A percentile compares a stretch with the other conserved stretches of the same genome.
These are phyloP conservation scores for Pammene fasciana DNA, from an alignment of 2,888 invertebrate genomes.

Conservation along the genomic window DNA sequence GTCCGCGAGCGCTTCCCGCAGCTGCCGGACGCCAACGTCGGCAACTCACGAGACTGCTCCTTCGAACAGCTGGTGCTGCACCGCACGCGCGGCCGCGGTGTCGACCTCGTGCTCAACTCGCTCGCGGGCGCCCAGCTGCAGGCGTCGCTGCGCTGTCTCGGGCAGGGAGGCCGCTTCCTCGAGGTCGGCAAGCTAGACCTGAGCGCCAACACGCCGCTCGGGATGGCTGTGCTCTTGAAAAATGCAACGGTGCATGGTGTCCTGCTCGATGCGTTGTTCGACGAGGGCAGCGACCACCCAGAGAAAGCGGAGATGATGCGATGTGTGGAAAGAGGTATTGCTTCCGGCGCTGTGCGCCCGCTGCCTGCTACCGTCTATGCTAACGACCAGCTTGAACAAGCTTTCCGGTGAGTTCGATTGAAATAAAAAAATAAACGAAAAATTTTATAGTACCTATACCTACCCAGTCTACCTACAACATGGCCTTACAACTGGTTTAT, in stretches of 20 bases:
- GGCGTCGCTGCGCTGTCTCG: constrained; percentile 96
- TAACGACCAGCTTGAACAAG: constrained; percentile 94
- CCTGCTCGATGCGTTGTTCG: constrained; percentile 87
- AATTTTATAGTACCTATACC: no score
- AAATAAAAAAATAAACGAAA: not conserved
- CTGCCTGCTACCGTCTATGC: constrained; percentile 93
- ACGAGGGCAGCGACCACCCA: no score
- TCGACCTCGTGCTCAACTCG: constrained; percentile 97
- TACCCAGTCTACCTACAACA: no score
- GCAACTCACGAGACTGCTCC: constrained; percentile 94
- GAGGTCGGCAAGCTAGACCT: constrained; percentile 99
- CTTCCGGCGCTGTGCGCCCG: constrained; percentile 93
- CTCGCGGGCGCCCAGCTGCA: constrained; percentile 96
- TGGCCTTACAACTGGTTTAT: no score
- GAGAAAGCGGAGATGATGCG: constrained; percentile 85
- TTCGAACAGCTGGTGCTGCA: constrained; percentile 95
- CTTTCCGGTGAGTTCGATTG: constrained; percentile 87
- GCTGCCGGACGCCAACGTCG: constrained; percentile 91
- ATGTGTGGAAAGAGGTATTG: constrained; percentile 93
- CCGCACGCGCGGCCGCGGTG: constrained; percentile 94
- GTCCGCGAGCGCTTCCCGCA: constrained; percentile 91
- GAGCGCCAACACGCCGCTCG: constrained; percentile 94
- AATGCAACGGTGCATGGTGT: constrained; percentile 99
- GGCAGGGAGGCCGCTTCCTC: constrained; percentile 95
- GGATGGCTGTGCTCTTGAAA: constrained; percentile 97